A percentile compares a stretch with the other conserved stretches of the same genome.
phyloP scores from a whole-genome alignment of 23 tunicate genomes.

The Trididemnum nubilum region DNA sequence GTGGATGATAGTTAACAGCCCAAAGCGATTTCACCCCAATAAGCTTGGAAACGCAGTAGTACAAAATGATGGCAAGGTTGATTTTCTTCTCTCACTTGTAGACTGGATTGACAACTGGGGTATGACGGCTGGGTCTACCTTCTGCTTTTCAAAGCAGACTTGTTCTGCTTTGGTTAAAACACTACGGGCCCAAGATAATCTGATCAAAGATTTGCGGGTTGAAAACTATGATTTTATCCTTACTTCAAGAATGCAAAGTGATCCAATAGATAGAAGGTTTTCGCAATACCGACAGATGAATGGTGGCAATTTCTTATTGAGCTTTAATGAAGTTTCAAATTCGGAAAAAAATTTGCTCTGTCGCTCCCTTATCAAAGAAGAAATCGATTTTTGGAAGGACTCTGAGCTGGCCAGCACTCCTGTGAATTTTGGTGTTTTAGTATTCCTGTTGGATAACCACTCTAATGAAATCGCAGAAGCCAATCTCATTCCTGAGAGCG shows the following conservation, averaged over 20 bases:
- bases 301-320: slow-evolving; percentile 13
- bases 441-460: not conserved
- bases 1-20: slow-evolving; percentile 29
- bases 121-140: not conserved
- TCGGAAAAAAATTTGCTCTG: slow-evolving; percentile 18
- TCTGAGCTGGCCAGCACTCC: not conserved
- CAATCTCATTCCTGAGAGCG: not conserved
- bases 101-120: slow-evolving; percentile 15
- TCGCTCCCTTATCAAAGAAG: slow-evolving; percentile 18
- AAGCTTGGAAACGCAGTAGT: slow-evolving; percentile 18
- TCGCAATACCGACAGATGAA: slow-evolving; percentile 28
- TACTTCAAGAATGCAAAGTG: slow-evolving; percentile 17
- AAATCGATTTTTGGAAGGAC: slow-evolving; percentile 30
- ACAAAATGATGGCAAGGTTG: slow-evolving; percentile 20
- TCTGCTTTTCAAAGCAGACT: slow-evolving; percentile 26
- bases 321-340: not conserved
- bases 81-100: slow-evolving; percentile 8
- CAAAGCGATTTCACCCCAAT: slow-evolving; percentile 5
- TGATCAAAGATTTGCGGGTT: not conserved
- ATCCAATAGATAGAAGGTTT: slow-evolving; percentile 24
- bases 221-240: slow-evolving; percentile 6
- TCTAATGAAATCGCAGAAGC: not conserved
- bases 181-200: slow-evolving; percentile 12
- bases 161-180: slow-evolving; percentile 4
- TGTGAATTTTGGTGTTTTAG: not conserved